Conservation (phyloP, 2,113 vertebrate species). For the Heterotis niloticus region DNA sequence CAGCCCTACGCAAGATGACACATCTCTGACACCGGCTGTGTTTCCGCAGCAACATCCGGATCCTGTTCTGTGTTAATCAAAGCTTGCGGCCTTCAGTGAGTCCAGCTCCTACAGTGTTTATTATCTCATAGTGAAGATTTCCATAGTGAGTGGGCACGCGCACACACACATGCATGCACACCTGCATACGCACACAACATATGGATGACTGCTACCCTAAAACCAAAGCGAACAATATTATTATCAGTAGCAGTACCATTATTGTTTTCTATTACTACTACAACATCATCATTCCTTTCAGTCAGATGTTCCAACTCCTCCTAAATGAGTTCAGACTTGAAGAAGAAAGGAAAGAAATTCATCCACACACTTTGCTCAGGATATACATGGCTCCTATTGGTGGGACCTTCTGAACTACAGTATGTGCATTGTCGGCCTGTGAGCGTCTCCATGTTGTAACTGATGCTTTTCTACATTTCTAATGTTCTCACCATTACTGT, state of each 20-base stretch:
- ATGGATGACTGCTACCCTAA: constrained; percentile 6
- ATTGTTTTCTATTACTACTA: no score
- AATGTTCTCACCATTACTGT: not conserved
- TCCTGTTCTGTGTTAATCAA: constrained; percentile 2
- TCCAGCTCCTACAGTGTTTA: not conserved
- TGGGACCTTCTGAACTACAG: no score
- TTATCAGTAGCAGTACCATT: no score
- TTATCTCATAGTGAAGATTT: constrained; percentile 1
- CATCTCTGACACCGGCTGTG: not conserved
- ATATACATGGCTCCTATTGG: no score
- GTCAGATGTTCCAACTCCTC: no score
- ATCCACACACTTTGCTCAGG: no score
- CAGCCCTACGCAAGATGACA: not conserved
- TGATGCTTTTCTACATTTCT: no score
- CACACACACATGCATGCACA: no score
- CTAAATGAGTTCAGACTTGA: not conserved
- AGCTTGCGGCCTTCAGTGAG: not conserved
- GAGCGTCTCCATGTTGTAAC: no score
- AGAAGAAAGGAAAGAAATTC: not conserved
- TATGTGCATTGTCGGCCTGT: no score
- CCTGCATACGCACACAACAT: no score
- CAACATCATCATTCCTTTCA: no score
- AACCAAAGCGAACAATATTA: not conserved
- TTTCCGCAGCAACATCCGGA: constrained; percentile 7
- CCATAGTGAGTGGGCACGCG: not conserved